Percentiles rank a stretch among this genome's conserved stretches.
phyloP scores from a whole-genome alignment of 1,140 invertebrate species.

The Lepidurus arcticus region DNA sequence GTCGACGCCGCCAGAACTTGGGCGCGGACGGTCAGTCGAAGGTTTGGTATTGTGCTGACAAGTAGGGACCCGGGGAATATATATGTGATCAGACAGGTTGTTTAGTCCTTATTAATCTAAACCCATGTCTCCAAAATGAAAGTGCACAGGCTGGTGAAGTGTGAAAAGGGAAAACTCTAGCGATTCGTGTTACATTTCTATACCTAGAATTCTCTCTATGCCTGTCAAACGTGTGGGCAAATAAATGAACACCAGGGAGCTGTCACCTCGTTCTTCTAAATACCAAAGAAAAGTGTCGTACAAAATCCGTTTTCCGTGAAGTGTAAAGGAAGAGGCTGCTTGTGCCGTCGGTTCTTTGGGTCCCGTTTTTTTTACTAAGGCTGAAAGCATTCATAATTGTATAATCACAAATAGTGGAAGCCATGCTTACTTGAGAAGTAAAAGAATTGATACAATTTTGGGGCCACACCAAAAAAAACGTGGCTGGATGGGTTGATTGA shows the following conservation, averaged over 20 bases:
- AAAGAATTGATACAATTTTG: not conserved
- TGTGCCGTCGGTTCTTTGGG: not conserved
- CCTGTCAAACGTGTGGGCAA: not conserved
- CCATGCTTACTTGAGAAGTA: not conserved
- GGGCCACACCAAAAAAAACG: not conserved
- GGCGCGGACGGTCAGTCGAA: constrained; percentile 20
- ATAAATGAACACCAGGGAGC: not conserved
- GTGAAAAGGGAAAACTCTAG: constrained; percentile 16
- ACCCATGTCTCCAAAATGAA: not conserved
- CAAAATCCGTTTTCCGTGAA: not conserved
- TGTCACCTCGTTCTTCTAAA: not conserved
- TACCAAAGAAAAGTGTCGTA: not conserved
- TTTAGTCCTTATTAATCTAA: not conserved
- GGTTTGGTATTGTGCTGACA: constrained; percentile 21
- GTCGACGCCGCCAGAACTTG: constrained; percentile 15
- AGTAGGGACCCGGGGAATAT: not conserved
- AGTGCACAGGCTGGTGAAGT: not conserved
- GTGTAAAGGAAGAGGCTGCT: not conserved
- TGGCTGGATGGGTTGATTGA: not conserved
- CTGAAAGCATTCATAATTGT: not conserved
- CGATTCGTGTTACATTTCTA: not conserved
- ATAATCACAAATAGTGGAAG: not conserved
- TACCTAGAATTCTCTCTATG: not conserved
- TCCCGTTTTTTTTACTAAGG: not conserved
- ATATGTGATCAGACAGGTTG: constrained; percentile 18